Evolutionary conservation across 2,797 vertebrate genomes (phyloP).

Genomic region (Tenualosa thibaudeaui): DNA sequence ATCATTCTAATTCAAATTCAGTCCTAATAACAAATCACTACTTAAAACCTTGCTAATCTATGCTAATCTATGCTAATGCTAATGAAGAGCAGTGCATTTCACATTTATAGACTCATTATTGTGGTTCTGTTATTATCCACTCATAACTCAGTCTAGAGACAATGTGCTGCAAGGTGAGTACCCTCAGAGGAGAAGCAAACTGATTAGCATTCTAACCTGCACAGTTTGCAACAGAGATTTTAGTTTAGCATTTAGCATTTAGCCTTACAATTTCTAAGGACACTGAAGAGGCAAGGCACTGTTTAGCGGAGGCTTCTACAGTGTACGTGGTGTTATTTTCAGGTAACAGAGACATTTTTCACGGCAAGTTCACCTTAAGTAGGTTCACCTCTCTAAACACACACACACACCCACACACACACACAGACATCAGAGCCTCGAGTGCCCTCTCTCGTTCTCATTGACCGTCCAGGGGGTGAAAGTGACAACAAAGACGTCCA

Average conservation of each 20-base stretch:
- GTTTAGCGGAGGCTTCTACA: background rate
- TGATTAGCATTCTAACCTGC: background rate
- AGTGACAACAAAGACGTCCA: conserved; percentile 6
- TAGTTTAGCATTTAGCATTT: background rate
- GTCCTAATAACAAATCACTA: background rate
- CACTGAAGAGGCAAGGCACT: background rate
- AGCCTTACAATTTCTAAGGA: background rate
- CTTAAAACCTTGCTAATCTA: background rate
- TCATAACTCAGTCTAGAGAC: background rate
- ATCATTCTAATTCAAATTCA: background rate
- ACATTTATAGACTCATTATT: background rate
- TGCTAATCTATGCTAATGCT: no score
- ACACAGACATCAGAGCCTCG: background rate
- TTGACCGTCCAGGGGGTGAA: background rate
- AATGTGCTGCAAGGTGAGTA: background rate
- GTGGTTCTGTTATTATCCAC: background rate
- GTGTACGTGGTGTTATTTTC: background rate
- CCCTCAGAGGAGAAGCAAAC: background rate
- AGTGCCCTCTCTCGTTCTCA: background rate
- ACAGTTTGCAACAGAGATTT: background rate
- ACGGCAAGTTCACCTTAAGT: background rate
- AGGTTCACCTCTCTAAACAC: conserved; percentile 1
- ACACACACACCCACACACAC: background rate
- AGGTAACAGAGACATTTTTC: background rate
- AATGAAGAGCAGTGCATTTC: background rate